Conservation (phyloP, 2,888 invertebrate genomes). For the Heliconius charithonia region DNA sequence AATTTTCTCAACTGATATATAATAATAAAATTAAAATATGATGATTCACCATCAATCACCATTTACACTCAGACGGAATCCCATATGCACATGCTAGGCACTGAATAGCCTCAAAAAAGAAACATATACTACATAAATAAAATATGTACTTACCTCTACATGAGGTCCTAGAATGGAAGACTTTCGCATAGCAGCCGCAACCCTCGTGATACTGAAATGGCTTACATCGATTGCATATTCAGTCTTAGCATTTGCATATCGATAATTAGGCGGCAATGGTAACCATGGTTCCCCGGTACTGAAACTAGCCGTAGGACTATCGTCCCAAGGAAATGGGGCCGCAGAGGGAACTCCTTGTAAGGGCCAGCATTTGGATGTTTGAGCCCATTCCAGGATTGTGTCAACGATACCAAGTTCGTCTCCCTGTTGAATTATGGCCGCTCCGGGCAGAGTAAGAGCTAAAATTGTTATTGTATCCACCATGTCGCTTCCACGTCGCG, state of each 20-base stretch:
- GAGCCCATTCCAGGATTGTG: conserved; percentile 81
- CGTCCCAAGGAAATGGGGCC: conserved; percentile 77
- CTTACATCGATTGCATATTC: conserved; percentile 81
- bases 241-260: conserved; percentile 84
- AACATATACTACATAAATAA: neutral
- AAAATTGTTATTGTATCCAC: conserved; percentile 88
- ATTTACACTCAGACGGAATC: too few relatives aligned
- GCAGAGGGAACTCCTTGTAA: conserved; percentile 58
- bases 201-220: conserved; percentile 70
- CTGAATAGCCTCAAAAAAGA: too few relatives aligned
- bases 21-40: too few relatives aligned
- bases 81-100: too few relatives aligned
- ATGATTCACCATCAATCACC: too few relatives aligned
- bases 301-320: conserved; percentile 73
- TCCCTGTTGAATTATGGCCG: conserved; percentile 90
- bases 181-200: conserved; percentile 72
- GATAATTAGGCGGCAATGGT: conserved; percentile 86
- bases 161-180: conserved; percentile 75
- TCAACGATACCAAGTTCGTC: conserved; percentile 87
- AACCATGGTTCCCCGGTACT: conserved; percentile 87
- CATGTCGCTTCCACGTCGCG: conserved; percentile 86
- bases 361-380: conserved; percentile 78
- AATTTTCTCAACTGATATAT: too few relatives aligned
- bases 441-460: conserved; percentile 88
- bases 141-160: conserved; percentile 61